Conservation (phyloP, 2,113 vertebrate genomes). For the Alligator sinensis region DNA sequence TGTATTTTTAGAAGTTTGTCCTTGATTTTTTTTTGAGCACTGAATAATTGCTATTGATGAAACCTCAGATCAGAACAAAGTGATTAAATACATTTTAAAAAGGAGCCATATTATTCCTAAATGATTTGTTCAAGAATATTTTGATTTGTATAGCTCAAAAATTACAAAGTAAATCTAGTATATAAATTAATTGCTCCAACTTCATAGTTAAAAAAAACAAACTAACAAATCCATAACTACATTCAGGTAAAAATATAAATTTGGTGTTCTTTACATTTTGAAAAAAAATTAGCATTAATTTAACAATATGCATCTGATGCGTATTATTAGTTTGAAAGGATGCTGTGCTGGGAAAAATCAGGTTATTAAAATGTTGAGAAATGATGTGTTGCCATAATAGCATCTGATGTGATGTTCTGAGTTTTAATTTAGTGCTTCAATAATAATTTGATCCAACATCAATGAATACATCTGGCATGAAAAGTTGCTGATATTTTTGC, state of each 20-base stretch:
- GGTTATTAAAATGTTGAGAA: background rate
- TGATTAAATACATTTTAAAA: background rate
- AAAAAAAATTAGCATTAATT: background rate
- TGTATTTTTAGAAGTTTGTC: background rate
- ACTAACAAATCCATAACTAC: no score
- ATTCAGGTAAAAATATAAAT: no score
- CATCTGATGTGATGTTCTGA: background rate
- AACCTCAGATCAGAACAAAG: background rate
- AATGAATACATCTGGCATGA: background rate
- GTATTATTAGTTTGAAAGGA: background rate
- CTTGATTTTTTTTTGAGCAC: background rate
- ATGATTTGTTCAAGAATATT: background rate
- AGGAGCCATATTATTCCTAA: background rate
- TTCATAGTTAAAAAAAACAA: rapidly evolving
- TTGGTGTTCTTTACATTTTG: no score
- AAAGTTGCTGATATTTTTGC: background rate
- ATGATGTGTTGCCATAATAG: background rate
- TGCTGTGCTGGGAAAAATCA: background rate
- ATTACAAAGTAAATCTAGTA: background rate
- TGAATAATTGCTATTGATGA: background rate
- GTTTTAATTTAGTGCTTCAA: background rate
- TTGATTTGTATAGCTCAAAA: background rate
- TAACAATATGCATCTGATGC: background rate
- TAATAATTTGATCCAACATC: background rate
- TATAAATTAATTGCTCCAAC: background rate